Evolutionary conservation across 2,113 vertebrate species (phyloP).

Genomic region (Trematomus loennbergii): DNA sequence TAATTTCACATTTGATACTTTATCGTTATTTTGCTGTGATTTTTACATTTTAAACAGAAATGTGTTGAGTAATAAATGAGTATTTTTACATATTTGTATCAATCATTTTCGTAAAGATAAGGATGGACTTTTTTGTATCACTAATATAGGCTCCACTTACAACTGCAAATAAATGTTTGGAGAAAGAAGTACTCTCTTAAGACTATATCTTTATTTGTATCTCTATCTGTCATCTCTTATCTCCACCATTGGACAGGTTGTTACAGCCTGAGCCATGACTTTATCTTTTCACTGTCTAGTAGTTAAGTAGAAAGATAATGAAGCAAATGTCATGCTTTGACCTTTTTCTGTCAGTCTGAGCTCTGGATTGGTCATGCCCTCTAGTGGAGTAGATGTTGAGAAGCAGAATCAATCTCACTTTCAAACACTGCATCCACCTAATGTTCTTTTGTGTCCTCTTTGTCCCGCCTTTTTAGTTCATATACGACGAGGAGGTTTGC

Average conservation of each 20-base stretch:
- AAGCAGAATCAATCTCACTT: slow-evolving; percentile 3
- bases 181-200: too few species aligned
- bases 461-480: slow-evolving; percentile 88
- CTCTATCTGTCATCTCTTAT: not conserved
- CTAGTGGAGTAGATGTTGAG: slow-evolving; percentile 37
- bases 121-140: too few species aligned
- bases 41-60: too few species aligned
- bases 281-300: not conserved
- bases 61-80: not conserved
- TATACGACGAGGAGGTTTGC: slow-evolving; percentile 94
- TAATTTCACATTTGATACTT: not conserved
- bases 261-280: not conserved
- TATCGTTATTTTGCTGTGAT: not conserved
- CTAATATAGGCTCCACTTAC: not conserved
- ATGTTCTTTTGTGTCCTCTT: slow-evolving; percentile 49
- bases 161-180: not conserved
- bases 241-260: not conserved
- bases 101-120: not conserved
- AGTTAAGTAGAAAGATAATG: not conserved
- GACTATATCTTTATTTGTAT: too few species aligned
- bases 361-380: slow-evolving; percentile 34
- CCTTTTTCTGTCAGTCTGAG: not conserved
- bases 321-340: slow-evolving; percentile 1
- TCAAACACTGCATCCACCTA: not conserved
- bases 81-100: not conserved